phyloP scores from a whole-genome alignment of 2,888 invertebrate genomes.

The Metellina segmentata region DNA sequence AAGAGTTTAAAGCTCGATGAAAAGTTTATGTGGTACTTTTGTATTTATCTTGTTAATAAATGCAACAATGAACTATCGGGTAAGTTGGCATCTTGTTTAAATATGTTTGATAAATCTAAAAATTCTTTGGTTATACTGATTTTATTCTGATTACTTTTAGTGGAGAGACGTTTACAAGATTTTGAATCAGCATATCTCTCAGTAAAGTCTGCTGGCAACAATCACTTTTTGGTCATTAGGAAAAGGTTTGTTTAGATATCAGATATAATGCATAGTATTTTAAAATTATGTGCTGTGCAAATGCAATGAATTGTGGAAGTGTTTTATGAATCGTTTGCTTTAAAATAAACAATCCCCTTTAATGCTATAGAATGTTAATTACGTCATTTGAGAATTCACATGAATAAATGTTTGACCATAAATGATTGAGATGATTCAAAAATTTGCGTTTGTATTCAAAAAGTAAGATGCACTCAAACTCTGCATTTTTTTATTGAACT shows the following conservation, averaged over 20 bases:
- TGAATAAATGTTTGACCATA: too few species aligned
- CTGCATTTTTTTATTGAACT: too few species aligned
- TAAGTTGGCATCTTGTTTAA: slow-evolving; percentile 52
- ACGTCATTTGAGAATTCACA: too few species aligned
- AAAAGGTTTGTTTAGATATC: slow-evolving; percentile 85
- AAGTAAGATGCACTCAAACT: too few species aligned
- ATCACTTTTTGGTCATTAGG: slow-evolving; percentile 89
- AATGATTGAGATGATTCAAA: too few species aligned
- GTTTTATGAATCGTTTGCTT: too few species aligned
- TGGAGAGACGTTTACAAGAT: slow-evolving; percentile 94
- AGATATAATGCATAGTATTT: not conserved
- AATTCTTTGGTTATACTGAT: not conserved
- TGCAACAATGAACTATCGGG: slow-evolving; percentile 85
- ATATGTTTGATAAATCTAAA: not conserved
- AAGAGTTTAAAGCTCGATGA: slow-evolving; percentile 89
- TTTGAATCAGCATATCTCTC: slow-evolving; percentile 98
- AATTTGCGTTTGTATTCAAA: too few species aligned
- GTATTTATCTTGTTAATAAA: slow-evolving; percentile 92
- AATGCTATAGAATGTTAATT: too few species aligned
- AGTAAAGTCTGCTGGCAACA: slow-evolving; percentile 86
- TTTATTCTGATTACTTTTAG: slow-evolving; percentile 80
- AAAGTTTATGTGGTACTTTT: slow-evolving; percentile 92
- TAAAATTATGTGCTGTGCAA: not conserved
- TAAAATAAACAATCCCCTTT: too few species aligned
- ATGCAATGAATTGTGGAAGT: too few species aligned